phyloP scores from a whole-genome alignment of 2,888 invertebrate genomes.

The Leptinotarsa haldemani region DNA sequence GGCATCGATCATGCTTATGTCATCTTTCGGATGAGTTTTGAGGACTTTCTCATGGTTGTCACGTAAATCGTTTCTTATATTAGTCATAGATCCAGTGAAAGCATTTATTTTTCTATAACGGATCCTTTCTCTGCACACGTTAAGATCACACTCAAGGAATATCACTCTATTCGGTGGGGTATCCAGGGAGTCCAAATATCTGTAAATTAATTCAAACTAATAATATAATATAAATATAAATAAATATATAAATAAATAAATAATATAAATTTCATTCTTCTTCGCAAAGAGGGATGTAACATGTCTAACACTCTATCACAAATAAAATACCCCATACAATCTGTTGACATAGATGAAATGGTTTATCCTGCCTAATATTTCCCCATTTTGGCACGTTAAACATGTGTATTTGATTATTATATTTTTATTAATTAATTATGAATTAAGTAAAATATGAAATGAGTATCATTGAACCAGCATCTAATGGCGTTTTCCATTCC shows the following conservation, averaged over 20 bases:
- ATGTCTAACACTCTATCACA: too few species aligned
- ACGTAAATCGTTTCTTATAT: conserved; percentile 49
- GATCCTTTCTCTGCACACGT: conserved; percentile 60
- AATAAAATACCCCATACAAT: too few species aligned
- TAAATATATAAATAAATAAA: too few species aligned
- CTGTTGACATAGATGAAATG: too few species aligned
- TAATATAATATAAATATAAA: too few species aligned
- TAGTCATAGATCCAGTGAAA: conserved; percentile 56
- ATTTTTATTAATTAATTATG: too few species aligned
- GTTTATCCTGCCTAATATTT: too few species aligned
- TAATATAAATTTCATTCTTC: neutral
- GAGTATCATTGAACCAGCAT: too few species aligned
- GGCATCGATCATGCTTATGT: conserved; percentile 56
- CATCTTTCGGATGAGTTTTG: conserved; percentile 61
- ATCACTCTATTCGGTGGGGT: conserved; percentile 71
- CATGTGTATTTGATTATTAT: too few species aligned
- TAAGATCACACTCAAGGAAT: conserved; percentile 63
- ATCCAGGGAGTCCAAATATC: conserved; percentile 67
- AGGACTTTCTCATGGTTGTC: conserved; percentile 50
- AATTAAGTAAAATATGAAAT: too few species aligned
- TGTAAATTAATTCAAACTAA: neutral
- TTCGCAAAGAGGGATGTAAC: neutral
- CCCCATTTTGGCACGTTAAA: too few species aligned
- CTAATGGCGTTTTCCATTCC: too few species aligned
- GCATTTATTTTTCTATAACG: conserved; percentile 55